A percentile compares a stretch with the other conserved stretches of the same genome.
Conservation (phyloP, 1,140 invertebrate genomes). For the Aphelinus certus region DNA sequence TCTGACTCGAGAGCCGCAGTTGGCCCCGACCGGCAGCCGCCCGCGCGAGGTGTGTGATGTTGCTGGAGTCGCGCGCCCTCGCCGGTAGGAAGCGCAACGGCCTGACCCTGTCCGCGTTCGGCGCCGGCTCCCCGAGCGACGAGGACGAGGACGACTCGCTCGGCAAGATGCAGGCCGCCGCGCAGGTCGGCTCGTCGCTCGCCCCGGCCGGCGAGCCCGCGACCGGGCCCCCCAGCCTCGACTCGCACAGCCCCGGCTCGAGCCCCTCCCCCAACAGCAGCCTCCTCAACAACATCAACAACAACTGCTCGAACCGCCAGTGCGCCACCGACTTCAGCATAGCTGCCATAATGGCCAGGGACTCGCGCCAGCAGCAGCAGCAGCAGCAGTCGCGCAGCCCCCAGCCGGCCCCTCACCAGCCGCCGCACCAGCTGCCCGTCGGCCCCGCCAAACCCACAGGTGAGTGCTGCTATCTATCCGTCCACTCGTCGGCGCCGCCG, state of each 20-base stretch:
- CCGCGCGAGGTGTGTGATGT: conserved; percentile 58
- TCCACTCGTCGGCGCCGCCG: conserved; percentile 48
- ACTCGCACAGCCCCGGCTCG: conserved; percentile 54
- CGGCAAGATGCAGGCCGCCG: conserved; percentile 63
- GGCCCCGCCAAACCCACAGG: conserved; percentile 53
- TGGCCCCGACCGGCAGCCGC: background rate
- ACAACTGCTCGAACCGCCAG: conserved; percentile 65
- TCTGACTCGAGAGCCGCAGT: background rate
- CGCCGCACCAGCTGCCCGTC: conserved; percentile 54
- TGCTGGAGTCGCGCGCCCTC: conserved; percentile 66
- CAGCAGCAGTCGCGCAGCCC: conserved; percentile 67
- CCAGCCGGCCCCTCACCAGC: background rate
- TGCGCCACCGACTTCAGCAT: conserved; percentile 93
- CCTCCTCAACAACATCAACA: conserved; percentile 58
- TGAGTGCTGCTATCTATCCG: no score
- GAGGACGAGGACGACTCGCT: conserved; percentile 66
- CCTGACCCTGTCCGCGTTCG: conserved; percentile 64
- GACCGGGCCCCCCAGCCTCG: conserved; percentile 42
- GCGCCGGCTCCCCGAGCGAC: conserved; percentile 59
- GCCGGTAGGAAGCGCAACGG: conserved; percentile 66
- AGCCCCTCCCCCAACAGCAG: conserved; percentile 60
- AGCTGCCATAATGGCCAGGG: conserved; percentile 89
- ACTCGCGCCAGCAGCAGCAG: conserved; percentile 68
- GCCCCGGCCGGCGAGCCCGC: background rate
- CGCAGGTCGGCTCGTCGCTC: conserved; percentile 54